These are phyloP conservation scores for Apus apus DNA, from an alignment of 2,113 vertebrate species.

Conservation along the genomic window DNA sequence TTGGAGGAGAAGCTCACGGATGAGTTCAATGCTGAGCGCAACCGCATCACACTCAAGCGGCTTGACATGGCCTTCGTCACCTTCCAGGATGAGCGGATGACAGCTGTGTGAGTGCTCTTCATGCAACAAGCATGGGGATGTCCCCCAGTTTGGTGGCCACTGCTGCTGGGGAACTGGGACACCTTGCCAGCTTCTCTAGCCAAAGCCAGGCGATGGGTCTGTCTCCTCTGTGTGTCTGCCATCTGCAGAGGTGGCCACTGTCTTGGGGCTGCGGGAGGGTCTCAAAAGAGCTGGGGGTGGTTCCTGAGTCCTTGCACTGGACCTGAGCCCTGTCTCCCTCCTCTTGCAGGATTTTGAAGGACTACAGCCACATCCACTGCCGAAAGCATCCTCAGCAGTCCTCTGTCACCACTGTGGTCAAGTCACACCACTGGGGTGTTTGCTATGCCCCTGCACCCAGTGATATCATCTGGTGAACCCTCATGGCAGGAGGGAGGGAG, in stretches of 20 bases:
- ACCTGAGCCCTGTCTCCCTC: background rate
- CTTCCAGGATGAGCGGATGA: constrained; percentile 92
- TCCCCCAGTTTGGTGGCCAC: background rate
- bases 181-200: background rate
- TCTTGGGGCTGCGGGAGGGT: background rate
- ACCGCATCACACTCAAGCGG: constrained; percentile 86
- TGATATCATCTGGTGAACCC: constrained; percentile 93
- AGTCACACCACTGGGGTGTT: constrained; percentile 88
- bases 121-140: accelerated
- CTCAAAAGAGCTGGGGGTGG: background rate
- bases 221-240: background rate
- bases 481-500: background rate
- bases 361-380: constrained; percentile 83
- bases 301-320: background rate
- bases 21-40: constrained; percentile 94
- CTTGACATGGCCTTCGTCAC: constrained; percentile 93
- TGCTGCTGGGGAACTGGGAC: accelerated
- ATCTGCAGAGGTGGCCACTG: accelerated
- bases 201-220: background rate
- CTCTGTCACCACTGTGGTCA: constrained; percentile 88
- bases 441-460: constrained; percentile 88
- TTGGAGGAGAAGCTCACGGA: constrained; percentile 95
- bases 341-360: constrained; percentile 85
- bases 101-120: constrained; percentile 83
- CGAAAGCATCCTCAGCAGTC: constrained; percentile 87